Evolutionary conservation across 2,113 vertebrate species (phyloP).

Genomic region (Oreochromis niloticus): DNA sequence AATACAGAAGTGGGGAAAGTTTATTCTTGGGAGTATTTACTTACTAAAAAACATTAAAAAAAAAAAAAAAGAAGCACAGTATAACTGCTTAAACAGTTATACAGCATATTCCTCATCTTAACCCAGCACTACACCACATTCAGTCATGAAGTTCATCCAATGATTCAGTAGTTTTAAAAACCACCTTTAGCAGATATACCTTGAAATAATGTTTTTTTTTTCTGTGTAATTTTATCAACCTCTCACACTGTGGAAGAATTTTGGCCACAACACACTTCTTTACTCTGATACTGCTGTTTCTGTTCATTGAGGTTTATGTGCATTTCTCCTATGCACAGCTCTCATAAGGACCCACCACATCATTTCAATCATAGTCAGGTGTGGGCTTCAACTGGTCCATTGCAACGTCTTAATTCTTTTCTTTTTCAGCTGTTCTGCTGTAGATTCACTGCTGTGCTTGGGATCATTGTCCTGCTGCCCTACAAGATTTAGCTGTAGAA

Average conservation of each 20-base stretch:
- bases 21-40: neutral
- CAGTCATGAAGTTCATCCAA: neutral
- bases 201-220: neutral
- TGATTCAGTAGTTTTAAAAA: neutral
- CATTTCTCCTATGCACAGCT: neutral
- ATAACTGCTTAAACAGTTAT: too few relatives aligned
- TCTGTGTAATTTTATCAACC: neutral
- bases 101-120: neutral
- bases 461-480: neutral
- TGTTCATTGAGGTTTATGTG: neutral
- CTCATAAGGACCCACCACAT: neutral
- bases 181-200: neutral
- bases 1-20: neutral
- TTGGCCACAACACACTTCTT: neutral
- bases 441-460: neutral
- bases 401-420: neutral
- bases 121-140: too few relatives aligned
- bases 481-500: neutral
- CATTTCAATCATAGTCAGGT: neutral
- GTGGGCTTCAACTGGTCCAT: neutral
- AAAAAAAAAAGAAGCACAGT: neutral
- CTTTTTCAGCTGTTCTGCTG: neutral
- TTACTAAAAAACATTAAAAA: neutral
- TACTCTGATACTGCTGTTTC: neutral
- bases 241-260: neutral